A percentile compares a stretch with the other conserved stretches of the same genome.
phyloP scores from a whole-genome alignment of 2,113 vertebrate genomes.

The Podocnemis expansa region DNA sequence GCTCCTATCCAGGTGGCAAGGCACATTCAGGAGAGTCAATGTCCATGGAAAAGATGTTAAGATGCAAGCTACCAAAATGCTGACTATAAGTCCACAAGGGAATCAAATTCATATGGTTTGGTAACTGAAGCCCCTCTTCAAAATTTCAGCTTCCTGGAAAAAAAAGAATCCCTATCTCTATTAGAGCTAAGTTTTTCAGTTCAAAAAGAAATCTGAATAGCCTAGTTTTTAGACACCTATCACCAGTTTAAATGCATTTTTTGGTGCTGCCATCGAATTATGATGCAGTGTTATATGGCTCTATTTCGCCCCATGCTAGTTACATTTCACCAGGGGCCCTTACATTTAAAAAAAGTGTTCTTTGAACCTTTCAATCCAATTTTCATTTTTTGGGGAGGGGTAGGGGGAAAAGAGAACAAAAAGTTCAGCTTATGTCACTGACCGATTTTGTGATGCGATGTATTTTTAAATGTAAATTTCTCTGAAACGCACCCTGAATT shows the following conservation, averaged over 20 bases:
- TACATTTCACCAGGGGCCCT: not conserved
- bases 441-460: constrained; percentile 30
- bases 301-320: constrained; percentile 18
- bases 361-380: constrained; percentile 24
- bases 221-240: not conserved
- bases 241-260: constrained; percentile 64
- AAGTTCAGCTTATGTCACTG: not conserved
- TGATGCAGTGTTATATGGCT: constrained; percentile 25
- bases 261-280: constrained; percentile 72
- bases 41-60: not conserved
- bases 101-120: constrained; percentile 35
- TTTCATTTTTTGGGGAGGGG: not conserved
- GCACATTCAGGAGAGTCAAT: not conserved
- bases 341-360: constrained; percentile 4
- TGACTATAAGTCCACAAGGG: not conserved
- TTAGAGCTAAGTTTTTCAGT: constrained; percentile 24
- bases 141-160: constrained; percentile 36
- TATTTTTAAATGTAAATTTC: constrained; percentile 45
- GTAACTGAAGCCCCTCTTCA: not conserved
- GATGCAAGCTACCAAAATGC: not conserved
- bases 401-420: not conserved
- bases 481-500: constrained; percentile 77
- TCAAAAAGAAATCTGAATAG: constrained; percentile 29
- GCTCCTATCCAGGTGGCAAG: not conserved
- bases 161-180: constrained; percentile 6